Percentiles rank a stretch among this genome's conserved stretches.
These are phyloP conservation scores for Eulithis prunata DNA, from an alignment of 2,888 invertebrate genomes.

Conservation along the genomic window DNA sequence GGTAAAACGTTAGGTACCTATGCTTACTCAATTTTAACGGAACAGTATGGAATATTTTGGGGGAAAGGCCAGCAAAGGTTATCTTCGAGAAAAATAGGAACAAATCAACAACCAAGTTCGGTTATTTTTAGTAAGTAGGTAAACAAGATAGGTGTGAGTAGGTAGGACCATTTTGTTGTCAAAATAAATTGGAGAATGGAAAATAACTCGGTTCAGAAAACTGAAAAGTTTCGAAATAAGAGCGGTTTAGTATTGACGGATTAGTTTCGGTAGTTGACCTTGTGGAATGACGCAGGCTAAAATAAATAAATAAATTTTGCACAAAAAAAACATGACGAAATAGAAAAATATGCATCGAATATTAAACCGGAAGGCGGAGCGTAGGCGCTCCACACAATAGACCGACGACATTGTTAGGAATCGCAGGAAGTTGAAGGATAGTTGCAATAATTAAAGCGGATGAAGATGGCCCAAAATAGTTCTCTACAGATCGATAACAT, in stretches of 20 bases:
- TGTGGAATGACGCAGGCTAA: too few species aligned
- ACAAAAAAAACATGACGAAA: too few species aligned
- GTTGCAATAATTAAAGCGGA: too few species aligned
- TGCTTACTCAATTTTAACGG: conserved; percentile 1
- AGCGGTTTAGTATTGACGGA: neutral
- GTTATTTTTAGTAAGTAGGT: conserved; percentile 5
- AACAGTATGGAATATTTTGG: conserved; percentile 35
- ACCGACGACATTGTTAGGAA: too few species aligned
- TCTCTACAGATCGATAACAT: too few species aligned
- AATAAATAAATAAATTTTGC: too few species aligned
- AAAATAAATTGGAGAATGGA: conserved; percentile 1
- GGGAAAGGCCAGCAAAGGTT: conserved; percentile 32
- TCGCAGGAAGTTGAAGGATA: too few species aligned
- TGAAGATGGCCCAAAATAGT: too few species aligned
- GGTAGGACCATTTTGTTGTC: conserved; percentile 3
- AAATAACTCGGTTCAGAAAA: conserved; percentile 6
- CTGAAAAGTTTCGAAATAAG: neutral
- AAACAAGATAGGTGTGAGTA: conserved; percentile 19
- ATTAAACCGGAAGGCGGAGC: too few species aligned
- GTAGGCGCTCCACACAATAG: too few species aligned
- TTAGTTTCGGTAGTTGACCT: too few species aligned
- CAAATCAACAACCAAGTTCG: conserved; percentile 7
- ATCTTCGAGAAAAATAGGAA: conserved; percentile 27
- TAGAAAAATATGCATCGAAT: too few species aligned
- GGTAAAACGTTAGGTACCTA: neutral